Percentiles rank a stretch among this genome's conserved stretches.
Conservation (phyloP, 35 echinoderm and acorn worm species). For the Anneissia japonica region DNA sequence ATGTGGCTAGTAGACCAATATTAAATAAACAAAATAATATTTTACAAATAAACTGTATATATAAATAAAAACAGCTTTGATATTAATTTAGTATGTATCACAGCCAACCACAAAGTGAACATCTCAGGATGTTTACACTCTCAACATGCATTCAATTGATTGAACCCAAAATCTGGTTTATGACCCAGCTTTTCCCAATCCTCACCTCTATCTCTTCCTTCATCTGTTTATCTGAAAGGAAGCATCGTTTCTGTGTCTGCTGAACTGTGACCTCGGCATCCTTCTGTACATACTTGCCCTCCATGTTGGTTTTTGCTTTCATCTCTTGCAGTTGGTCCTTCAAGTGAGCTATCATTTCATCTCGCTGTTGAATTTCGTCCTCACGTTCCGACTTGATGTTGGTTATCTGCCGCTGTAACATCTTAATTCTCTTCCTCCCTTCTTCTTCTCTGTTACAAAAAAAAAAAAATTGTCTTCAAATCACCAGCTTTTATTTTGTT, state of each 20-base stretch:
- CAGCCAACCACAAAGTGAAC: no score
- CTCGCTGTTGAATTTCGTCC: slow-evolving; percentile 83
- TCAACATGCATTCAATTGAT: no score
- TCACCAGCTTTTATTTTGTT: no score
- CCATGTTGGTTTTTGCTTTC: slow-evolving; percentile 99
- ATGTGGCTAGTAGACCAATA: no score
- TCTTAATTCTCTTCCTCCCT: slow-evolving; percentile 76
- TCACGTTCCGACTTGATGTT: slow-evolving; percentile 67
- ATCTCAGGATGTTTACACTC: no score
- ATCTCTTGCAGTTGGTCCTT: slow-evolving; percentile 99
- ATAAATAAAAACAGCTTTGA: no score
- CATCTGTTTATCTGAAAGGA: slow-evolving; percentile 74
- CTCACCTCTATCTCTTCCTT: slow-evolving; percentile 96
- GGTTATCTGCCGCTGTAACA: slow-evolving; percentile 76
- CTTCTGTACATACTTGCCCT: slow-evolving; percentile 94
- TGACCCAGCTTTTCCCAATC: background rate
- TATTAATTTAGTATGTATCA: no score
- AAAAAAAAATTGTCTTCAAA: background rate
- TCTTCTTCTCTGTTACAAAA: slow-evolving; percentile 67
- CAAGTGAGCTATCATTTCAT: slow-evolving; percentile 95
- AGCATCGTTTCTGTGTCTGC: slow-evolving; percentile 90
- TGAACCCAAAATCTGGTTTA: no score
- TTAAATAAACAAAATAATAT: no score
- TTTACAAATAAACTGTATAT: no score
- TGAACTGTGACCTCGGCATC: slow-evolving; percentile 92